Evolutionary conservation across 2,113 vertebrate genomes (phyloP).

Genomic region (Chauna torquata): DNA sequence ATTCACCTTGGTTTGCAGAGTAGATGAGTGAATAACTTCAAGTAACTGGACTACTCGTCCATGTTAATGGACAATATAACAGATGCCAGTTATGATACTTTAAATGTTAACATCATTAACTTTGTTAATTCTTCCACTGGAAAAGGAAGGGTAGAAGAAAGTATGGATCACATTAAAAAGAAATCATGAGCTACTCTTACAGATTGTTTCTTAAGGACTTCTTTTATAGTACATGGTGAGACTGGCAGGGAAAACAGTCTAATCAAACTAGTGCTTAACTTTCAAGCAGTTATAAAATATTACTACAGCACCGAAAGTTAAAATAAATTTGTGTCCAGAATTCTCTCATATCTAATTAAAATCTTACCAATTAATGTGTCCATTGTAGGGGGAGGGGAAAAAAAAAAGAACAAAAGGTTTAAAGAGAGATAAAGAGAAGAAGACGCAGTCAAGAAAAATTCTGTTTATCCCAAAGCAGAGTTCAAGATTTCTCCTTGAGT

Average conservation of each 20-base stretch:
- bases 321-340: not conserved
- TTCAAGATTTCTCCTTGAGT: not conserved
- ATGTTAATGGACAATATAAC: not conserved
- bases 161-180: not conserved
- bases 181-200: not conserved
- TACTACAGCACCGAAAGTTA: not conserved
- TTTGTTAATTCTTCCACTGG: not conserved
- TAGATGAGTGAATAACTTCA: not conserved
- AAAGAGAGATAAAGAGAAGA: not conserved
- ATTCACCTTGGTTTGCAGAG: not conserved
- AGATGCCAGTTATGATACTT: not conserved
- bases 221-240: not conserved
- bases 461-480: not conserved
- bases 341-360: not conserved
- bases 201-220: not conserved
- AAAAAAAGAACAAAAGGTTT: not conserved
- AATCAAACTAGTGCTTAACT: not conserved
- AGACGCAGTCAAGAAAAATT: not conserved
- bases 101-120: slow-evolving; percentile 13
- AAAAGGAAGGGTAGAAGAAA: not conserved
- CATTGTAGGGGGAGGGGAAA: not conserved
- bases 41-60: not conserved
- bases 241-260: not conserved
- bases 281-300: not conserved
- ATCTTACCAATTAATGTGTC: not conserved